Base-by-base conservation (phyloP, 2,113 vertebrate genomes). In the Propithecus coquereli region DNA sequence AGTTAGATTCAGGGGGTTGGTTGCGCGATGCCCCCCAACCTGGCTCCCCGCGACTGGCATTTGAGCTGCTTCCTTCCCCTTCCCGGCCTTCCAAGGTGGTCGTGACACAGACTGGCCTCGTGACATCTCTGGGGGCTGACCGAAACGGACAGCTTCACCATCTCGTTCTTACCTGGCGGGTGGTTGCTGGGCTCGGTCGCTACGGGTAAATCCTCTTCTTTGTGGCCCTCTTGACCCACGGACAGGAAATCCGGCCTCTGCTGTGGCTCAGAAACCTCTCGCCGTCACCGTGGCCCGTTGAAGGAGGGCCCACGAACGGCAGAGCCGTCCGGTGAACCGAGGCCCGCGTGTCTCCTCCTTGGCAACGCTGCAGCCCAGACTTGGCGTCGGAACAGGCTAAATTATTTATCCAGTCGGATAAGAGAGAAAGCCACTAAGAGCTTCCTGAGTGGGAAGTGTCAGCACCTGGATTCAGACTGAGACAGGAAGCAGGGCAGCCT, bases 341-440 rank as follows among this genome's bases (percentile, higher is more conserved):
- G 70, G 84, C 57, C 52, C 32, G 20, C 2, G 0, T 11, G 37
- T 23, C 25, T 68, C 52, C 43, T 76, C 57, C 79, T 47, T 25
- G 20, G 59, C 80, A 83, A 71, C 1, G 2, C 17, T 23, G 84
- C 37, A 16, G 45, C 85, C 66, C 59, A 45, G 59, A 92, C 50
- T 66, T 76, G 66, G 80, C 91, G 32, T 34, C 12, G 22, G 2
- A n/a, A n/a, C 37, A 11, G 22, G 30, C 83, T 93, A 66, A 96
- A 92, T 93, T 84, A 90, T 94, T 87, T 71, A 95, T 83, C 61
- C 40, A 70, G 14, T n/a, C 1, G 5, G 83, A 93, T 68, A 74
- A 82, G 43, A 77, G 65, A 82, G 81, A 91, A 81, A 65, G 73
- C 34, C 73, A 20, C 77, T 71, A 84, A 93, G 54, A 77, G 47